Conservation (phyloP, 2,888 invertebrate species). For the Pseudolycoriella hygida region DNA sequence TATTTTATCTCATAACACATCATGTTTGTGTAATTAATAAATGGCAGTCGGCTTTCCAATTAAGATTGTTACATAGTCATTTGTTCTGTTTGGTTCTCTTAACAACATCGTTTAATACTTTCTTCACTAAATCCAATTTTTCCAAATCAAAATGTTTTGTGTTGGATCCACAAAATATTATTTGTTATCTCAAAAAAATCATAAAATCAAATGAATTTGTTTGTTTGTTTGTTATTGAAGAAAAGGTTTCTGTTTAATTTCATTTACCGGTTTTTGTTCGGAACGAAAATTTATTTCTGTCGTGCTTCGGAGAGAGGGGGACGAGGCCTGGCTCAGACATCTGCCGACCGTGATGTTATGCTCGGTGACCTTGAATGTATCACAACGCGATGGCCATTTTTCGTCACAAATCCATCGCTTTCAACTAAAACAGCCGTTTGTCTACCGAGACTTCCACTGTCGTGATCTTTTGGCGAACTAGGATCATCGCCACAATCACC, state of each 20-base stretch:
- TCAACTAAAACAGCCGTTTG: conserved; percentile 76
- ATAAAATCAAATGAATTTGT: too few relatives aligned
- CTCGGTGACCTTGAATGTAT: conserved; percentile 76
- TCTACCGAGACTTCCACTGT: conserved; percentile 24
- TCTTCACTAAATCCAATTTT: background rate
- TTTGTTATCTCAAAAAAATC: too few relatives aligned
- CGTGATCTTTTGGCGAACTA: conserved; percentile 16
- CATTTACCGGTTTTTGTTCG: conserved; percentile 5
- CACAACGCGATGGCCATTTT: conserved; percentile 81
- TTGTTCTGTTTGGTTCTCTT: background rate
- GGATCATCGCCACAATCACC: background rate
- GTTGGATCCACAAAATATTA: background rate
- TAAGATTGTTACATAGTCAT: conserved; percentile 1
- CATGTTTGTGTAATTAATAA: conserved; percentile 3
- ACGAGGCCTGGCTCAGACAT: conserved; percentile 69
- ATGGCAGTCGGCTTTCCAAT: conserved; percentile 11
- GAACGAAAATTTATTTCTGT: conserved; percentile 20
- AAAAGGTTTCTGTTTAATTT: conserved; percentile 2
- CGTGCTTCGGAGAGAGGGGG: conserved; percentile 46
- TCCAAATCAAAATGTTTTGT: background rate
- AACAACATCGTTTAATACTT: too few relatives aligned
- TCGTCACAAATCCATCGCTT: conserved; percentile 65
- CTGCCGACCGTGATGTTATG: conserved; percentile 63
- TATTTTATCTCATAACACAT: background rate
- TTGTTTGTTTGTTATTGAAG: too few relatives aligned